A percentile compares a stretch with the other conserved stretches of the same genome.
These are phyloP conservation scores for Pangasius djambal DNA, from an alignment of 2,797 vertebrate species.

Conservation along the genomic window DNA sequence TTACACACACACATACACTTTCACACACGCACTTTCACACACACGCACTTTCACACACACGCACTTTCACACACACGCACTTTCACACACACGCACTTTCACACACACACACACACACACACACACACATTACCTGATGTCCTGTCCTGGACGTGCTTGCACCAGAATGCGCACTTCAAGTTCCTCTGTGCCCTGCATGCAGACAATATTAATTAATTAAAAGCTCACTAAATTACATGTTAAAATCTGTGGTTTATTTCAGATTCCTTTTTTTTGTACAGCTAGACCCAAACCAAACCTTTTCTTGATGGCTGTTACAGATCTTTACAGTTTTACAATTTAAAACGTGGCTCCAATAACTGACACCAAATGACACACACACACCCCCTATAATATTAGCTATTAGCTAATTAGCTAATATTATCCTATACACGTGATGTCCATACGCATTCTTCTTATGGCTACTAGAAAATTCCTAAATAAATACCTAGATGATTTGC, in stretches of 20 bases:
- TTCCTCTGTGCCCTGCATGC: constrained; percentile 91
- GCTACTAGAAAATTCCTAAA: neutral
- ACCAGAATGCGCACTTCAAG: constrained; percentile 96
- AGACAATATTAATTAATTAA: neutral
- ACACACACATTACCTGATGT: constrained; percentile 84
- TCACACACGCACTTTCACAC: too few relatives aligned
- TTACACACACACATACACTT: neutral
- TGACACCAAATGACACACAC: neutral
- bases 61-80: neutral
- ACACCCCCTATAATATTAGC: too few relatives aligned
- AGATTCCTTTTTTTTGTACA: neutral
- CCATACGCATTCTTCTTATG: neutral
- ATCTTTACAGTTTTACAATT: neutral
- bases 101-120: neutral
- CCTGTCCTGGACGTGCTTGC: constrained; percentile 94
- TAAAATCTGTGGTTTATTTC: neutral
- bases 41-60: too few relatives aligned
- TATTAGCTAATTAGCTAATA: too few relatives aligned
- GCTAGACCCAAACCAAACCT: neutral
- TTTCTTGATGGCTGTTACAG: neutral
- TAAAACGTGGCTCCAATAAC: neutral
- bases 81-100: neutral
- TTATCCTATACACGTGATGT: neutral
- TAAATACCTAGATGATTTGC: neutral
- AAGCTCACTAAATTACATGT: neutral